phyloP scores from a whole-genome alignment of 2,888 invertebrate genomes.

The Eupithecia subumbrata region DNA sequence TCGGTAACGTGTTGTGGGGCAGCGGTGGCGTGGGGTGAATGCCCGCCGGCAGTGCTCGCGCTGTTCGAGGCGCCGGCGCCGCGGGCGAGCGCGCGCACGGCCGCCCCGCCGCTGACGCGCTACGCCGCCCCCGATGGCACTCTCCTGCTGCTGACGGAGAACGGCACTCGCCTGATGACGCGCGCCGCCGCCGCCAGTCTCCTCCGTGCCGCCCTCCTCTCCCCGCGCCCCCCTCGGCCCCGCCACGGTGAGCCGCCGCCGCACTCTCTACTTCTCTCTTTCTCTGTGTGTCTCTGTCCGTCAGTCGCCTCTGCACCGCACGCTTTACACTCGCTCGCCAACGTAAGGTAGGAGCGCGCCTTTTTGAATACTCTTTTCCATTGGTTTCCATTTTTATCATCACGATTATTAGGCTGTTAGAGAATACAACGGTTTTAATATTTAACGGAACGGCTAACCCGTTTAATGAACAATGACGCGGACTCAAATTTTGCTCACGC shows the following conservation, averaged over 20 bases:
- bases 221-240: slow-evolving; percentile 81
- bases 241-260: slow-evolving; percentile 82
- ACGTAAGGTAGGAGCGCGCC: slow-evolving; percentile 80
- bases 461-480: slow-evolving; percentile 48
- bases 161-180: slow-evolving; percentile 85
- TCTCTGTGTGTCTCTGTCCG: slow-evolving; percentile 79
- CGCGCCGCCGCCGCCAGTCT: slow-evolving; percentile 81
- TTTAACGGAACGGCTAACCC: slow-evolving; percentile 51
- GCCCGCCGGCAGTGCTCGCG: slow-evolving; percentile 82
- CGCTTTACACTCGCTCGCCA: slow-evolving; percentile 79
- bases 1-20: slow-evolving; percentile 82
- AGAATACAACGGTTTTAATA: slow-evolving; percentile 42
- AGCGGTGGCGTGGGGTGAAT: slow-evolving; percentile 79
- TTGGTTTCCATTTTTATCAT: slow-evolving; percentile 30
- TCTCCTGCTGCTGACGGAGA: slow-evolving; percentile 86
- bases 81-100: slow-evolving; percentile 65
- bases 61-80: slow-evolving; percentile 76
- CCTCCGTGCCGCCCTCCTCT: slow-evolving; percentile 82
- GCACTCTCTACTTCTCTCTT: slow-evolving; percentile 73
- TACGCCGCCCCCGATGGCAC: slow-evolving; percentile 85
- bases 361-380: slow-evolving; percentile 39
- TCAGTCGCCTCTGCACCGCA: slow-evolving; percentile 82
- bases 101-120: slow-evolving; percentile 82
- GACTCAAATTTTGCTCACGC: slow-evolving; percentile 49
- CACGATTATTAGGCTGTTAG: slow-evolving; percentile 39